Evolutionary conservation across 2,113 vertebrate genomes (phyloP), one percentile per base, ranked within the genome.

Genomic region (Embiotoca jacksoni): DNA sequence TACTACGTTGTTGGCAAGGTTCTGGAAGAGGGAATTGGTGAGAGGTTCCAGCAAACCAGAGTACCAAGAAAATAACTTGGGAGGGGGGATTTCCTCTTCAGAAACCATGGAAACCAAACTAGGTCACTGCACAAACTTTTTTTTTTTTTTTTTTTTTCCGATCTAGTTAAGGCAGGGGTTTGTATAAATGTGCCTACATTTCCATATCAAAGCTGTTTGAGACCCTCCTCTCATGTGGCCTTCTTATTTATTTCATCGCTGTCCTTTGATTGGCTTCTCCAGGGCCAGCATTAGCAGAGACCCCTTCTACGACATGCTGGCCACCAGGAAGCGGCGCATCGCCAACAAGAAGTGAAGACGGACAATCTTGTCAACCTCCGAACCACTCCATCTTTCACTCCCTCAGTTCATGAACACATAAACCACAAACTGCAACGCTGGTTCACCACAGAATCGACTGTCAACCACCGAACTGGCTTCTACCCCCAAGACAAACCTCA

Each of bases 281-380:
- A 99, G 98, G 93, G 97, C 98, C 35, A 99, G 98, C 88, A 99
- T 99, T 91, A 99, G 98, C 91, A 96, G 96, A 89, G 98, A 99
- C 72, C 98, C 98, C 35, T 99, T 99, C 93, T 99, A 99, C 15
- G 98, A 99, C 92, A 99, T 99, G 98, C 78, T 99, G 90, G 98
- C 98, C 75, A 99, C 98, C 52, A 95, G 98, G 94, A 99, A 99
- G 85, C 94, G 97, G 88, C 96, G 98, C 89, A 96, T 99, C 67
- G 98, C 98, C 91, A 99, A 97, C 92, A 99, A 99, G 91, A 99
- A 99, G 87, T 99, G 96, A 95, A 57, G 75, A 64, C 39, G 61
- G 49, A 67, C 78, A 67, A 64, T 88, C 85, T 56, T 50, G 57
- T 62, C 37, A 5, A 56, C 73, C 74, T 73, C 78, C 71, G 41